Base-by-base conservation (phyloP, 2,888 invertebrate species). In the Meganola albula region DNA sequence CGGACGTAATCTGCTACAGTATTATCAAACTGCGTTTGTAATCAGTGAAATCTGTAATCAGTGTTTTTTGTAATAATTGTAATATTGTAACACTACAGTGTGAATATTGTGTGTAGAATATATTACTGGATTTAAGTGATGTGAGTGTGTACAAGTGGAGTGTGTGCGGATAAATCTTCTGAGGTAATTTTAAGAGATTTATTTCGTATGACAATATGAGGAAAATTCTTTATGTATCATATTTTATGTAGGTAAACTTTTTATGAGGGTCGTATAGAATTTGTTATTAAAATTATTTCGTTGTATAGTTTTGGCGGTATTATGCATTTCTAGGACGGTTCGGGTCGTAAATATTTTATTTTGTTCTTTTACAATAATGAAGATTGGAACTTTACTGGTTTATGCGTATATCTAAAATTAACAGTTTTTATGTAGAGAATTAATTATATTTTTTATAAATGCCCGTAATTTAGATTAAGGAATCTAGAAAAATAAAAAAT, bases 111-210 rank as follows among this genome's bases (percentile, higher is more conserved):
- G 48, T 27, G 45, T 37, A 20, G 37, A 31, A 44, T 45, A 48
- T 28, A 48, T 41, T n/a, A n/a, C n/a, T n/a, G n/a, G n/a, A n/a
- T 47, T 33, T 44, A 49, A 49, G 64, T 65, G 64, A 47, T 54
- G 65, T 65, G 64, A 41, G 40, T 48, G 66, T 65, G 62, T 40
- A 53, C 58, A 56, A 57, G 39, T 44, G 36, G 54, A 56, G 58
- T 40, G 39, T 39, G 59, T 48, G 49, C 37, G 63, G 58, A 62
- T 62, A 53, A 53, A 54, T 60, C 50, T 52, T 52, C 44, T 36
- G 52, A 64, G 66, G 65, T 65, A 65, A 63, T 57, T n/a, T n/a
- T 58, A 52, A 40, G 43, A 43, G 40, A 36, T 20, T 20, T 38
- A 42, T 40, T 44, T 44, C 34, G 40, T 45, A 50, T 27, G 33